Base-by-base conservation (phyloP, 2,888 invertebrate species). In the Aspidiotus rigidus region DNA sequence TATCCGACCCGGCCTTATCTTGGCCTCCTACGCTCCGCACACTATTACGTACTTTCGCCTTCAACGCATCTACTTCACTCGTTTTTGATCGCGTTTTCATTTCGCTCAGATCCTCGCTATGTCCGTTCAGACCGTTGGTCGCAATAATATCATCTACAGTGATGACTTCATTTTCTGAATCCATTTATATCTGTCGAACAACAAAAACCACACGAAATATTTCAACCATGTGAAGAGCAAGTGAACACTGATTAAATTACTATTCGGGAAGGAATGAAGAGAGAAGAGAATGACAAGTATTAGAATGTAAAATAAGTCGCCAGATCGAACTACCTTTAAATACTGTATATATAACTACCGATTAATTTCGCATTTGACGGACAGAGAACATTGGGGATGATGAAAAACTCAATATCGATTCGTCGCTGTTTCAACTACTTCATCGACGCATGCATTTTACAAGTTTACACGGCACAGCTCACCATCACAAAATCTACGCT, bases 121-220 rank as follows among this genome's bases (percentile, higher is more conserved):
- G 40, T n/a, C 66, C 66, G 66, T 66, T 66, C 17, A 66, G 40
- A 44, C 66, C 66, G 59, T 66, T 66, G 56, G 42, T 56, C 57
- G 59, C 62, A 62, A 62, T n/a, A 16, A 15, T 62, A 2, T 59
- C 66, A 44, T 66, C 66, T 42, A 66, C 57, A 56, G 57, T 57
- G 59, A 66, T 44, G n/a, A 57, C 66, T 59, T 66, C 66, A 66
- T 66, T 57, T 41, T 59, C 66, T 42, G 66, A 66, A 66, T 66
- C 66, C 66, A 66, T 66, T 66, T 66, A 64, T 41, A 66, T 59
- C 66, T 66, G 66, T 66, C 59, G 16, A 66, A 66, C 59, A 66
- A 59, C 59, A 66, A 66, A 66, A 66, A 66, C 66, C 66, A 64
- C 64, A 64, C 64, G 64, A 64, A 64, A 64, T 64, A 64, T 64